Percentiles rank a stretch among this genome's conserved stretches.
Conservation (phyloP, 2,888 invertebrate species). For the Aricia artaxerxes region DNA sequence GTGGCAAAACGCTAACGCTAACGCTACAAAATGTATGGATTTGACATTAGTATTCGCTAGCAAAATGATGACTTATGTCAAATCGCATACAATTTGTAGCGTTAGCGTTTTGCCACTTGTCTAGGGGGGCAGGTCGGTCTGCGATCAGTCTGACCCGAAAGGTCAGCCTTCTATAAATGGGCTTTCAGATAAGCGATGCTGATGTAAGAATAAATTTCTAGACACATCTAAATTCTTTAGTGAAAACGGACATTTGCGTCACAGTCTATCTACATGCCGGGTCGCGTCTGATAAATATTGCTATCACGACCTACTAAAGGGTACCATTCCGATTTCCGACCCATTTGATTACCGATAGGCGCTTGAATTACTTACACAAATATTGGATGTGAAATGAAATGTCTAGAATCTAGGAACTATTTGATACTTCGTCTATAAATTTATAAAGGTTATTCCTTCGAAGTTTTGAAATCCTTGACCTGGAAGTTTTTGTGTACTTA, state of each 20-base stretch:
- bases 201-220: neutral
- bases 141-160: too few relatives aligned
- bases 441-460: neutral
- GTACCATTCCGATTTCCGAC: slow-evolving; percentile 7
- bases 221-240: neutral
- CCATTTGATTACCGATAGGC: slow-evolving; percentile 11
- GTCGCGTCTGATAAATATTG: slow-evolving; percentile 10
- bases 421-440: neutral
- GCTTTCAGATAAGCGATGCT: neutral
- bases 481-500: too few relatives aligned
- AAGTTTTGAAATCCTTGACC: too few relatives aligned
- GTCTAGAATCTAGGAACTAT: neutral
- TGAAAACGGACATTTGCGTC: slow-evolving; percentile 13
- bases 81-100: too few relatives aligned
- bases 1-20: too few relatives aligned
- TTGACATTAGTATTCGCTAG: too few relatives aligned
- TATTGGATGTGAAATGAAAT: slow-evolving; percentile 1
- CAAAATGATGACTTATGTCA: too few relatives aligned
- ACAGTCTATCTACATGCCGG: neutral
- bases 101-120: too few relatives aligned
- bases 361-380: neutral
- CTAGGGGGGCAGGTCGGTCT: too few relatives aligned
- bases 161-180: too few relatives aligned
- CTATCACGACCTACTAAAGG: slow-evolving; percentile 23
- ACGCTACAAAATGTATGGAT: too few relatives aligned